phyloP scores from a whole-genome alignment of 2,797 vertebrate genomes.

The Sebastes taczanowskii region DNA sequence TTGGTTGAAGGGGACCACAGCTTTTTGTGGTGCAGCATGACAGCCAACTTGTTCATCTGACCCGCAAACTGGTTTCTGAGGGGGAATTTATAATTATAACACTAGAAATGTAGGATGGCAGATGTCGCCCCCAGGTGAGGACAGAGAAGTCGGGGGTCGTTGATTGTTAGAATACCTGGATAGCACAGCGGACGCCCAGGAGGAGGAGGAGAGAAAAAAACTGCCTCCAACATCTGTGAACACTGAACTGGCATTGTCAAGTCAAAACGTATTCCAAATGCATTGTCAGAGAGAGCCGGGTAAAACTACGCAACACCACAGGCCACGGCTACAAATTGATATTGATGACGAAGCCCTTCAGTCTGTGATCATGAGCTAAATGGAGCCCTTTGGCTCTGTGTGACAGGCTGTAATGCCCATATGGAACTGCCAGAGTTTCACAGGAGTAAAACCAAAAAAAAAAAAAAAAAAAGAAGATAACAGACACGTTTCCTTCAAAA shows the following conservation, averaged over 20 bases:
- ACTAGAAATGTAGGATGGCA: slow-evolving; percentile 24
- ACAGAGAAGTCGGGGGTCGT: not conserved
- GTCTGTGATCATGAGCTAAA: slow-evolving; percentile 44
- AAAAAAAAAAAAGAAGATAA: not conserved
- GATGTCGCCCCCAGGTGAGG: not conserved
- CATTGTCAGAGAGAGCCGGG: slow-evolving; percentile 11
- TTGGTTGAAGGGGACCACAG: slow-evolving; percentile 12
- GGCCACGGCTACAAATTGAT: slow-evolving; percentile 35
- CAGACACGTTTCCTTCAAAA: slow-evolving; percentile 16
- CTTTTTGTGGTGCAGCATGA: slow-evolving; percentile 16
- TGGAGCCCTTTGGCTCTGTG: slow-evolving; percentile 38
- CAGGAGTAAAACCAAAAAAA: slow-evolving; percentile 12
- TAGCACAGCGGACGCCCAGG: not conserved
- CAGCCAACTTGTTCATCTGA: slow-evolving; percentile 13
- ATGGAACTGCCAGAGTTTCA: slow-evolving; percentile 49
- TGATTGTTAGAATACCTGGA: slow-evolving; percentile 19
- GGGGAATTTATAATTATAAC: slow-evolving; percentile 1
- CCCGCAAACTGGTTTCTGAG: slow-evolving; percentile 10
- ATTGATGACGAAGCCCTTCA: slow-evolving; percentile 69
- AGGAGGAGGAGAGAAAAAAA: not conserved
- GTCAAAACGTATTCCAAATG: slow-evolving; percentile 33
- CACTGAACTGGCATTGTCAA: slow-evolving; percentile 51
- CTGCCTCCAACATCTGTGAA: slow-evolving; percentile 39
- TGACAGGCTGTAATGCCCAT: slow-evolving; percentile 65
- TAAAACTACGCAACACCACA: slow-evolving; percentile 10